Evolutionary conservation across 2,888 invertebrate species (phyloP).

Genomic region (Ischnura elegans): DNA sequence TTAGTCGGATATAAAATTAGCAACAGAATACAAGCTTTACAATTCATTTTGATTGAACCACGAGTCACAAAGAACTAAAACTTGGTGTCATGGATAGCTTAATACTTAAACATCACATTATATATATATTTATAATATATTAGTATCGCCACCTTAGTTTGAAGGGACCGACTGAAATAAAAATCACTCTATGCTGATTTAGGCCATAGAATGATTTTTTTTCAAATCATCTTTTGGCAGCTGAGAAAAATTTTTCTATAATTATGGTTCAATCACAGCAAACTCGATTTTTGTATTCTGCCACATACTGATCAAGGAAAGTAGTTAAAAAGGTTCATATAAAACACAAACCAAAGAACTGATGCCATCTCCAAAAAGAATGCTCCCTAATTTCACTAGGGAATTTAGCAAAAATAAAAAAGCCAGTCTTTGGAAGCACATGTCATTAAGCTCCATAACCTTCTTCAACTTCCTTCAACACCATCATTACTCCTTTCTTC

Average conservation of each 20-base stretch:
- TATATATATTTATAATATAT: neutral
- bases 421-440: conserved; percentile 64
- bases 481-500: conserved; percentile 34
- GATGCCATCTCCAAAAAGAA: conserved; percentile 25
- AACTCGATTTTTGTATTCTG: conserved; percentile 16
- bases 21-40: conserved; percentile 20
- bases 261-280: conserved; percentile 29
- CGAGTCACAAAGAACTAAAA: conserved; percentile 14
- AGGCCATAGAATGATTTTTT: neutral
- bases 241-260: neutral
- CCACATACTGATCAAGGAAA: conserved; percentile 40
- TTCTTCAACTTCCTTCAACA: conserved; percentile 7
- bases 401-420: conserved; percentile 48
- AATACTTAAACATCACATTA: conserved; percentile 29
- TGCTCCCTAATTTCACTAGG: conserved; percentile 26
- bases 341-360: conserved; percentile 49
- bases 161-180: neutral
- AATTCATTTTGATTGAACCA: conserved; percentile 26
- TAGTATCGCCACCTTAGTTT: conserved; percentile 5
- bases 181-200: neutral
- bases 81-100: conserved; percentile 26
- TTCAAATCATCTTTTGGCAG: neutral
- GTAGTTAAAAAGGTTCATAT: conserved; percentile 43
- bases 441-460: conserved; percentile 58
- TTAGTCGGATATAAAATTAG: conserved; percentile 19